A percentile compares a stretch with the other conserved stretches of the same genome.
Conservation (phyloP, 2,797 vertebrate species). For the Gallinago stenura region DNA sequence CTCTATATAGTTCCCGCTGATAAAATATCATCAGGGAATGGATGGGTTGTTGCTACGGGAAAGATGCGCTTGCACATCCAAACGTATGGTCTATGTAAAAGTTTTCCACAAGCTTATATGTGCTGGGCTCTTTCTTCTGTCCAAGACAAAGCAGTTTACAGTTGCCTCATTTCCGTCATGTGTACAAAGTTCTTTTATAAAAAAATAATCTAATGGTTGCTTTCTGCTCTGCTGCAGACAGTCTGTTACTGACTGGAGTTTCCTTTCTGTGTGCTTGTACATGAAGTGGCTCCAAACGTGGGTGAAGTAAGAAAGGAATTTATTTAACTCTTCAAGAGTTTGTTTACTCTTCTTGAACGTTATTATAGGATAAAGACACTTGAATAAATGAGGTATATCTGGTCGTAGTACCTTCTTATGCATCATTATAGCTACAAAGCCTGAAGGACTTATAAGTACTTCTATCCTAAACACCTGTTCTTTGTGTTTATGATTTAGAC, state of each 20-base stretch:
- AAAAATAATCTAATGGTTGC: neutral
- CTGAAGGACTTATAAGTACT: slow-evolving; percentile 29
- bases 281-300: neutral
- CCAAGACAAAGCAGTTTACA: neutral
- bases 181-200: neutral
- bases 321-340: neutral
- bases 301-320: neutral
- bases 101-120: neutral
- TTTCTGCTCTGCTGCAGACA: neutral
- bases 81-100: neutral
- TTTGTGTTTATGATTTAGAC: slow-evolving; percentile 4
- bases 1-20: neutral
- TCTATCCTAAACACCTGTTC: neutral
- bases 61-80: neutral
- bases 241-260: neutral
- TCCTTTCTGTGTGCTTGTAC: neutral
- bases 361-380: neutral
- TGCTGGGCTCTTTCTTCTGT: neutral
- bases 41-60: neutral
- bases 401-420: neutral
- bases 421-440: neutral
- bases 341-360: slow-evolving; percentile 18
- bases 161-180: neutral
- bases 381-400: slow-evolving; percentile 39
- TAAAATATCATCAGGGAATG: neutral